These are phyloP conservation scores for Pogonognathellus flavescens DNA, from an alignment of 1,140 invertebrate species.

Conservation along the genomic window DNA sequence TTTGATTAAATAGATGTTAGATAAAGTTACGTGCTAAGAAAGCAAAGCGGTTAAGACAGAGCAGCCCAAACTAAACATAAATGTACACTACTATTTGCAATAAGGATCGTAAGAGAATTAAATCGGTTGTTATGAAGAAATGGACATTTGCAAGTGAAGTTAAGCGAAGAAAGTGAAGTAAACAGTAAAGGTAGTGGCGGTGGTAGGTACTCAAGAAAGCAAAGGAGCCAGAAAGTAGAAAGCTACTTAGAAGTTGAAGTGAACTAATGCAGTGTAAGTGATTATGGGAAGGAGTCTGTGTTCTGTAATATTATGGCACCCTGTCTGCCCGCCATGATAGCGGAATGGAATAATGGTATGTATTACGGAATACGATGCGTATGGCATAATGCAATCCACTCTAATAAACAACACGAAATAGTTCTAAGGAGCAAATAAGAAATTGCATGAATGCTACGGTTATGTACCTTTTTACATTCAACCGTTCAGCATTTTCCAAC, in stretches of 20 bases:
- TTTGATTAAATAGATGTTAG: too few relatives aligned
- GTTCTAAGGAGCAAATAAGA: background rate
- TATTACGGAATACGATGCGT: conserved; percentile 11
- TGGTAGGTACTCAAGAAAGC: background rate
- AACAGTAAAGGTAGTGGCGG: background rate
- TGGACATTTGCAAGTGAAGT: background rate
- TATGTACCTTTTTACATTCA: background rate
- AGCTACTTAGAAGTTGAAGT: conserved; percentile 45
- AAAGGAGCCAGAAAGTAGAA: conserved; percentile 36
- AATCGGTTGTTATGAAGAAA: conserved; percentile 17
- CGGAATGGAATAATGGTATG: conserved; percentile 4
- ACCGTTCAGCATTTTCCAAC: conserved; percentile 1
- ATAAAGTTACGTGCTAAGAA: too few relatives aligned
- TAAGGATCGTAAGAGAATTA: background rate
- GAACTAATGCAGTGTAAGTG: conserved; percentile 48
- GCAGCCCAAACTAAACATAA: too few relatives aligned
- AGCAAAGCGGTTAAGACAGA: too few relatives aligned
- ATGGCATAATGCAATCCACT: background rate
- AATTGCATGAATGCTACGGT: background rate
- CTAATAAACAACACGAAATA: conserved; percentile 4
- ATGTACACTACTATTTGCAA: too few relatives aligned
- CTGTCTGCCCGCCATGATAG: background rate
- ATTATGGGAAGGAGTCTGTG: conserved; percentile 6
- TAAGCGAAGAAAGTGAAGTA: conserved; percentile 34
- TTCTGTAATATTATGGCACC: conserved; percentile 18